Conservation (phyloP, 1,140 invertebrate genomes). For the Nephotettix cincticeps region DNA sequence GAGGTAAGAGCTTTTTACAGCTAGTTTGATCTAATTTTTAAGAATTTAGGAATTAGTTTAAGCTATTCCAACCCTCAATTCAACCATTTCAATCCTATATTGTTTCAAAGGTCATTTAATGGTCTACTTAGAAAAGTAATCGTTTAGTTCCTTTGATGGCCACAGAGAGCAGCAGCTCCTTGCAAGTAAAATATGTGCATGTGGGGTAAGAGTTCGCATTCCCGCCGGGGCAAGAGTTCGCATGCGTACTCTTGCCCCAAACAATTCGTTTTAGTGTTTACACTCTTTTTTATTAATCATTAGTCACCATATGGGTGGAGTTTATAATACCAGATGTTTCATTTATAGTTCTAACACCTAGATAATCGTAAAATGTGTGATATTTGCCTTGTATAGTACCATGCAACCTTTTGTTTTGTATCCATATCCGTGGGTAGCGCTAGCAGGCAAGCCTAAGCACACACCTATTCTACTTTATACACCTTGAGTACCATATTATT, state of each 20-base stretch:
- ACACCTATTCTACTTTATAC: too few relatives aligned
- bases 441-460: too few relatives aligned
- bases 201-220: conserved; percentile 3
- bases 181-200: background rate
- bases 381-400: background rate
- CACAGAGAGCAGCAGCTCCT: background rate
- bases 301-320: too few relatives aligned
- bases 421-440: too few relatives aligned
- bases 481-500: background rate
- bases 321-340: background rate
- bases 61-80: background rate
- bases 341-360: background rate
- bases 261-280: background rate
- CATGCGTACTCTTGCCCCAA: background rate
- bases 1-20: background rate
- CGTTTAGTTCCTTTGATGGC: background rate
- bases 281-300: background rate
- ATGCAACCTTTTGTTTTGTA: too few relatives aligned
- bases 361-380: background rate
- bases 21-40: background rate
- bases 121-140: background rate
- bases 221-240: background rate
- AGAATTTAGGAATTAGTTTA: background rate
- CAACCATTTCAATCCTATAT: background rate
- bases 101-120: background rate